Percentiles rank a stretch among this genome's conserved stretches.
phyloP scores from a whole-genome alignment of 2,113 vertebrate genomes.

The Perccottus glenii region DNA sequence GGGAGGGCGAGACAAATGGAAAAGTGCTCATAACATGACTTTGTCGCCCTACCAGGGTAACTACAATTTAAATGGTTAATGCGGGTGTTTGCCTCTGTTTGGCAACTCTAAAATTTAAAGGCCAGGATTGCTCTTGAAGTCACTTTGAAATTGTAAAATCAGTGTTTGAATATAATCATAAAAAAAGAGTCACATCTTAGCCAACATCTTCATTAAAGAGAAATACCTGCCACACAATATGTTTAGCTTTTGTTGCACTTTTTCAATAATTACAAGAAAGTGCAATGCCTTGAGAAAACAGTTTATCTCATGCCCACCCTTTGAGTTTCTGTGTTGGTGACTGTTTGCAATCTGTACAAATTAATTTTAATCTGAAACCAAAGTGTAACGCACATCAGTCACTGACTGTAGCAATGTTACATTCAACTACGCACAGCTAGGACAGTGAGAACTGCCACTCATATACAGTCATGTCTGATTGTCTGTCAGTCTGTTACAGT shows the following conservation, averaged over 20 bases:
- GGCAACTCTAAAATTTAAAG: constrained; percentile 29
- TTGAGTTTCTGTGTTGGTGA: constrained; percentile 25
- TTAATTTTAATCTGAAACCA: constrained; percentile 10
- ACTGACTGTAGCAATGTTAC: constrained; percentile 48
- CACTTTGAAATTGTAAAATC: constrained; percentile 21
- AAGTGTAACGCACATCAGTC: constrained; percentile 38
- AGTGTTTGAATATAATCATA: constrained; percentile 11
- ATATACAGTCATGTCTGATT: constrained; percentile 73
- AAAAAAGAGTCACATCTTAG: constrained; percentile 1
- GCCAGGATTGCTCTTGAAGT: constrained; percentile 48
- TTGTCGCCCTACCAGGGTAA: constrained; percentile 44
- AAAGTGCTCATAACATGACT: constrained; percentile 77
- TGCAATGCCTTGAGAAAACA: constrained; percentile 1
- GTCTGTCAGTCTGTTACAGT: constrained; percentile 62
- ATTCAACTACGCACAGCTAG: constrained; percentile 64
- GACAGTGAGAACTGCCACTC: constrained; percentile 48
- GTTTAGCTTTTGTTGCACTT: constrained; percentile 54
- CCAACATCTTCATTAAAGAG: constrained; percentile 10
- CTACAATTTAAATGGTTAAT: constrained; percentile 28
- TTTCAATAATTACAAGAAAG: constrained; percentile 12
- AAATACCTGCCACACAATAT: constrained; percentile 26
- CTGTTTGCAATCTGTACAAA: constrained; percentile 59
- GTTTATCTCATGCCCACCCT: not conserved
- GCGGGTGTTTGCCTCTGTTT: constrained; percentile 48
- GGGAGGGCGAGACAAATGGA: constrained; percentile 60